phyloP scores from a whole-genome alignment of 2,797 vertebrate genomes.

The Pseudotriccus pelzelni region DNA sequence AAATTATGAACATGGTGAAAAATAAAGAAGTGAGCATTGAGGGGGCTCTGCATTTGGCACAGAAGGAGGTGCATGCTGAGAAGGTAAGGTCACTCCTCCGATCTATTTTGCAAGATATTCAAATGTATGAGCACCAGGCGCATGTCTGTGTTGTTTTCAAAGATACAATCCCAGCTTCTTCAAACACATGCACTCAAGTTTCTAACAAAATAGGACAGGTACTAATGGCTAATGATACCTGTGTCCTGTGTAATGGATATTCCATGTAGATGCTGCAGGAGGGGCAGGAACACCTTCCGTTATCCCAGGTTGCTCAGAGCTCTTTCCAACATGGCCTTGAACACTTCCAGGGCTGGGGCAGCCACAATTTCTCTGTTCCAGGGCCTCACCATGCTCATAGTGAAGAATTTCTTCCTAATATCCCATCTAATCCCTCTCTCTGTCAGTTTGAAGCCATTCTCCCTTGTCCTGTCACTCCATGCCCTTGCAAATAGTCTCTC shows the following conservation, averaged over 20 bases:
- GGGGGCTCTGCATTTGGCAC: slow-evolving; percentile 77
- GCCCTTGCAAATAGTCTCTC: not conserved
- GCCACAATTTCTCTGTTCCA: not conserved
- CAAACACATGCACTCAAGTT: not conserved
- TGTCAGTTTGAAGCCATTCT: not conserved
- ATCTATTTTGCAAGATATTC: not conserved
- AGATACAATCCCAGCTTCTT: not conserved
- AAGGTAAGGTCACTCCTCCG: slow-evolving; percentile 39
- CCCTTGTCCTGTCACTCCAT: not conserved
- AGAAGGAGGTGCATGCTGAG: slow-evolving; percentile 17
- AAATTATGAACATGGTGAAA: slow-evolving; percentile 82
- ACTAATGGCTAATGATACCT: not conserved
- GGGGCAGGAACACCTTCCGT: not conserved
- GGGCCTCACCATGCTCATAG: not conserved
- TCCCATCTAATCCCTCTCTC: not conserved
- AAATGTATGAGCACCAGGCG: not conserved
- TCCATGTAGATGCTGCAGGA: not conserved
- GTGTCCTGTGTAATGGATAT: not conserved
- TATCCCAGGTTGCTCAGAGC: not conserved
- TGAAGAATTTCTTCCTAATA: not conserved
- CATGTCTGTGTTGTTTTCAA: not conserved
- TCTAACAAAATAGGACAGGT: not conserved
- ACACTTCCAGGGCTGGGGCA: not conserved
- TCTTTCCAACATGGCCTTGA: not conserved
- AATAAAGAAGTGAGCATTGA: slow-evolving; percentile 80